phyloP scores from a whole-genome alignment of 2,888 invertebrate genomes.

The Encarsia formosa region DNA sequence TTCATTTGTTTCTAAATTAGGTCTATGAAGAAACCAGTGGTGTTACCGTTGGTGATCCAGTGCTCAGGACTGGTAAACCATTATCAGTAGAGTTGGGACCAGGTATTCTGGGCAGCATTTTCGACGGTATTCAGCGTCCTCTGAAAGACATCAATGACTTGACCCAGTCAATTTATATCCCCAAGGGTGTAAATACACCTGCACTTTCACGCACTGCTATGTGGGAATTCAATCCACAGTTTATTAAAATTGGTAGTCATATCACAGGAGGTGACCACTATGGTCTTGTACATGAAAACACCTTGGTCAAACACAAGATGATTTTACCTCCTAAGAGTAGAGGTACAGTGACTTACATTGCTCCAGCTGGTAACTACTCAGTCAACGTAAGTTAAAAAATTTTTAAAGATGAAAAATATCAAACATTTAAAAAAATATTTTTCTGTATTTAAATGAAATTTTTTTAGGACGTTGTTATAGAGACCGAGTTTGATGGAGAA shows the following conservation, averaged over 20 bases:
- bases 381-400: constrained; percentile 82
- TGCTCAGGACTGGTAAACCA: constrained; percentile 96
- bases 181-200: constrained; percentile 97
- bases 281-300: constrained; percentile 95
- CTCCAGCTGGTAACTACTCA: constrained; percentile 88
- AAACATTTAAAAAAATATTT: too few species aligned
- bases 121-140: constrained; percentile 99
- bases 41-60: constrained; percentile 99
- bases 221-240: constrained; percentile 91
- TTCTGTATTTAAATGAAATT: not conserved
- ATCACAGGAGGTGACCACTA: constrained; percentile 98
- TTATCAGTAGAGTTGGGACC: constrained; percentile 98
- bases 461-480: constrained; percentile 84
- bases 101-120: constrained; percentile 98
- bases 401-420: too few species aligned
- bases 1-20: too few species aligned
- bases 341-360: constrained; percentile 94
- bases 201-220: constrained; percentile 71
- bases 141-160: constrained; percentile 92
- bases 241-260: constrained; percentile 89
- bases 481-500: constrained; percentile 98
- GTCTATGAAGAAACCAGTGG: constrained; percentile 95
- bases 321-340: constrained; percentile 90
- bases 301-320: constrained; percentile 95
- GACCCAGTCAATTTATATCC: constrained; percentile 97